Evolutionary conservation across 2,888 invertebrate genomes (phyloP).

Genomic region (Merodon equestris): DNA sequence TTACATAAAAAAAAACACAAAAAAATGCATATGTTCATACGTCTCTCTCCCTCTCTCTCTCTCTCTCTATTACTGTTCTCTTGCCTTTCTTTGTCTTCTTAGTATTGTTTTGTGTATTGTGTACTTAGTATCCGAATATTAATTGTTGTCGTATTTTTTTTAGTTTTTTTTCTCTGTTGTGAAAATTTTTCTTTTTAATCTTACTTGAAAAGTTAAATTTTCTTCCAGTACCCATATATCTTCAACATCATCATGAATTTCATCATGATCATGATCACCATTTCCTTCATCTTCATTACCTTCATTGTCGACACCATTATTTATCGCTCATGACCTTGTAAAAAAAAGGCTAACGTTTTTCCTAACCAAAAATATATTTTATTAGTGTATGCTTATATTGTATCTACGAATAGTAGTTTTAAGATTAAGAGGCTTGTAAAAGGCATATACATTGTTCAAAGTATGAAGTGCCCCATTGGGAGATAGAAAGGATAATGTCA

Average conservation of each 20-base stretch:
- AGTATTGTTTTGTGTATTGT: conserved; percentile 4
- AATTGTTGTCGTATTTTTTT: background rate
- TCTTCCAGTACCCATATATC: too few relatives aligned
- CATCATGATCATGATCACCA: background rate
- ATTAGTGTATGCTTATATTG: too few relatives aligned
- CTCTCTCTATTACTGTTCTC: background rate
- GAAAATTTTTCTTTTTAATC: background rate
- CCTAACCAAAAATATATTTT: too few relatives aligned
- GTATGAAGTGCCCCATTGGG: too few relatives aligned
- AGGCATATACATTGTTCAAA: too few relatives aligned
- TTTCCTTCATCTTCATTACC: background rate
- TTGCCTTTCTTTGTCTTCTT: conserved; percentile 11
- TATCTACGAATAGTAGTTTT: too few relatives aligned
- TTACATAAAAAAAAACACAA: background rate
- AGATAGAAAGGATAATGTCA: too few relatives aligned
- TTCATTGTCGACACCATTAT: too few relatives aligned
- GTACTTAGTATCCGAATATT: background rate
- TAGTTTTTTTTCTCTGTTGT: background rate
- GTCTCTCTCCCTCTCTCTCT: conserved; percentile 16
- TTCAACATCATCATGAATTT: background rate
- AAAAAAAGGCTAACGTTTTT: too few relatives aligned
- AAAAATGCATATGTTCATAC: conserved; percentile 4
- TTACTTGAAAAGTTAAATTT: too few relatives aligned
- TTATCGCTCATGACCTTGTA: too few relatives aligned
- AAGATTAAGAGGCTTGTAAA: too few relatives aligned